Conservation (phyloP, 2,113 vertebrate genomes). For the Suricata suricatta region DNA sequence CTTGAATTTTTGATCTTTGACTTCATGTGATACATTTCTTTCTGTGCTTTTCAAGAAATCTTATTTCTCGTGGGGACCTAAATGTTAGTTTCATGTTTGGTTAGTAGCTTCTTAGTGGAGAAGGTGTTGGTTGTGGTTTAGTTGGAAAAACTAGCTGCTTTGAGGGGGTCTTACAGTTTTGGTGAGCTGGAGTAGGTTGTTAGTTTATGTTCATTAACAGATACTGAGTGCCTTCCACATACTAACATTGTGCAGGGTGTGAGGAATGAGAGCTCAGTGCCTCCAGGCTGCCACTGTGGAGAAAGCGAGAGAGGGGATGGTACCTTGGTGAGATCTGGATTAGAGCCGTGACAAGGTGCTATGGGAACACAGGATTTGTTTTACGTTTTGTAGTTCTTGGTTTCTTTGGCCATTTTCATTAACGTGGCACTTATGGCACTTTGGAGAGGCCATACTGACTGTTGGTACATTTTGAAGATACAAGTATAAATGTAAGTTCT, state of each 20-base stretch:
- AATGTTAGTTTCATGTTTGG: constrained; percentile 15
- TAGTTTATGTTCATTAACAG: neutral
- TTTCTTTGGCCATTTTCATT: neutral
- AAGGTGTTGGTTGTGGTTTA: neutral
- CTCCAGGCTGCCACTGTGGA: neutral
- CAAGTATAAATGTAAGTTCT: neutral
- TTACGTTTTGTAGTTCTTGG: neutral
- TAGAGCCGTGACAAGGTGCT: neutral
- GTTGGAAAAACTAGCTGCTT: constrained; percentile 6
- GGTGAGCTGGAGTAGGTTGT: neutral
- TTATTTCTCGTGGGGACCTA: neutral
- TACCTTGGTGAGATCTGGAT: neutral
- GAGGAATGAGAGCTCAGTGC: neutral
- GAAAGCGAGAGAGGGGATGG: neutral
- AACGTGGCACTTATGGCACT: neutral
- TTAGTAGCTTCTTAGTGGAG: constrained; percentile 24
- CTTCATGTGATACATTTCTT: neutral
- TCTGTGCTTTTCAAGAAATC: constrained; percentile 11
- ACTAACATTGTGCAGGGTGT: neutral
- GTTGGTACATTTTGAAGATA: neutral
- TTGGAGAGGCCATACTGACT: neutral
- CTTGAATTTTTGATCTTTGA: constrained; percentile 27
- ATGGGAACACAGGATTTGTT: neutral
- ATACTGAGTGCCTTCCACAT: neutral
- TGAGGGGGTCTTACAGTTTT: constrained; percentile 15